Evolutionary conservation across 2,797 vertebrate species (phyloP).

Genomic region (Psittacula derbiana): DNA sequence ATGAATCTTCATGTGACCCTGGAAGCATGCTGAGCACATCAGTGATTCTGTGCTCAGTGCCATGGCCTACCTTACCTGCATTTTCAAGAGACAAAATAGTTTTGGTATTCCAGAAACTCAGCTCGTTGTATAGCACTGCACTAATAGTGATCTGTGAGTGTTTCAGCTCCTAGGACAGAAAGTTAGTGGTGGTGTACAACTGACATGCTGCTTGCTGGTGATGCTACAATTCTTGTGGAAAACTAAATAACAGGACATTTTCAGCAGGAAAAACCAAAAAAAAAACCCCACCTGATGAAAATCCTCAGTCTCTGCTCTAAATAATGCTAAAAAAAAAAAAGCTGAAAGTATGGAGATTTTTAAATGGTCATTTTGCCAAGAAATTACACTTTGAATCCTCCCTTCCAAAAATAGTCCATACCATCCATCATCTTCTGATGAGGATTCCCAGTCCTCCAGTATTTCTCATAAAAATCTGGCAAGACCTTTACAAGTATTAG

Average conservation of each 20-base stretch:
- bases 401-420: background rate
- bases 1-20: background rate
- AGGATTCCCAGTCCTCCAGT: background rate
- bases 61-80: background rate
- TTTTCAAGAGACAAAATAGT: background rate
- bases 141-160: background rate
- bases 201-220: background rate
- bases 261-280: background rate
- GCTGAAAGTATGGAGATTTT: background rate
- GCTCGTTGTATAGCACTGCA: background rate
- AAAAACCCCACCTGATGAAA: accelerated
- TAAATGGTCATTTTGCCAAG: background rate
- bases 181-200: background rate
- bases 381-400: background rate
- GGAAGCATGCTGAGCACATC: background rate
- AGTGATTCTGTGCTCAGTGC: background rate
- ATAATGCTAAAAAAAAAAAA: background rate
- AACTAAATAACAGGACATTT: background rate
- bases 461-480: background rate
- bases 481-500: background rate
- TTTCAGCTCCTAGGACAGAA: background rate
- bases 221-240: background rate
- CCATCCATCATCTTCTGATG: background rate
- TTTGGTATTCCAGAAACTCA: background rate
- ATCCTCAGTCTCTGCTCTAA: background rate